Percentiles rank a stretch among this genome's conserved stretches.
These are phyloP conservation scores for Synanceia verrucosa DNA, from an alignment of 2,797 vertebrate genomes.

Conservation along the genomic window DNA sequence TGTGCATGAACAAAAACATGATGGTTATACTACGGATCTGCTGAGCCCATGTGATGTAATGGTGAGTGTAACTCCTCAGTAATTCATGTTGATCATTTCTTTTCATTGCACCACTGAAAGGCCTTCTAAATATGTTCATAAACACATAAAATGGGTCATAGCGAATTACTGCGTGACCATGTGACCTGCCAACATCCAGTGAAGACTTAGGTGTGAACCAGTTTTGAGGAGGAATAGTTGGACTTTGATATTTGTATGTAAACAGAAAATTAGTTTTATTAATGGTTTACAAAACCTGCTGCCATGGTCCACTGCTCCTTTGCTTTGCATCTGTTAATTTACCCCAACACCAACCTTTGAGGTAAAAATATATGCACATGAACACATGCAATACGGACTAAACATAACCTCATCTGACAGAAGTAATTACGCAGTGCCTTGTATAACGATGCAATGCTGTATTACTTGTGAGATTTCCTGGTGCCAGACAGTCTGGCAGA, in stretches of 20 bases:
- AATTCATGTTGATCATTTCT: background rate
- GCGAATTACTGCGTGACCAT: background rate
- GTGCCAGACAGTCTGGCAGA: slow-evolving; percentile 63
- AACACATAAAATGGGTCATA: background rate
- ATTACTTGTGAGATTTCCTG: slow-evolving; percentile 40
- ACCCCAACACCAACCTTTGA: background rate
- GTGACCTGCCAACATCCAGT: background rate
- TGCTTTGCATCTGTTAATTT: background rate
- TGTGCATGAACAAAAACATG: background rate
- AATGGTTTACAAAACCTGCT: too few species aligned
- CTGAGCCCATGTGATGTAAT: too few species aligned
- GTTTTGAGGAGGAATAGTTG: background rate
- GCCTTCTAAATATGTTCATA: background rate
- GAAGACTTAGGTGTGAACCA: background rate
- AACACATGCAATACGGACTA: slow-evolving; percentile 16
- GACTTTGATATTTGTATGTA: background rate
- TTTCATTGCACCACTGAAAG: background rate
- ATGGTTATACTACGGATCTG: background rate
- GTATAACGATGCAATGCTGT: slow-evolving; percentile 24
- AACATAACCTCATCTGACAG: slow-evolving; percentile 22
- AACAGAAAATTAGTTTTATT: slow-evolving; percentile 1
- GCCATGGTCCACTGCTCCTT: background rate
- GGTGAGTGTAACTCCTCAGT: background rate
- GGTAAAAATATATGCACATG: slow-evolving; percentile 13
- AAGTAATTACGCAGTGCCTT: slow-evolving; percentile 22